These are phyloP conservation scores for Ibidorhyncha struthersii DNA, from an alignment of 2,113 vertebrate genomes.

Conservation along the genomic window DNA sequence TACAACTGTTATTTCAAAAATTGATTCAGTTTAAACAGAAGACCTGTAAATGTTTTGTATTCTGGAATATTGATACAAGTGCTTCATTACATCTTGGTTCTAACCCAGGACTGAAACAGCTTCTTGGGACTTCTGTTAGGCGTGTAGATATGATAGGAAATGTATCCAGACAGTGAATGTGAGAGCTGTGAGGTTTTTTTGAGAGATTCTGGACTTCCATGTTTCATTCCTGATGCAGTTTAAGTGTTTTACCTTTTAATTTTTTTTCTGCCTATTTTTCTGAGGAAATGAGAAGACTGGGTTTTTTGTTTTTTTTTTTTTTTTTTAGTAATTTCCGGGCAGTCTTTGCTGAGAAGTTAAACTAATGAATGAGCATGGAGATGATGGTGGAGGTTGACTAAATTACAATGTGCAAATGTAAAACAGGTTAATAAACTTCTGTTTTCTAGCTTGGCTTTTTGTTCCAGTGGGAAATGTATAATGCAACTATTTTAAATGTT, in stretches of 20 bases:
- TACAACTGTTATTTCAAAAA: background rate
- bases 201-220: background rate
- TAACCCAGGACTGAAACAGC: background rate
- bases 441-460: background rate
- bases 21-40: background rate
- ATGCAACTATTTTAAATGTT: background rate
- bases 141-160: rapidly evolving
- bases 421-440: background rate
- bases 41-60: background rate
- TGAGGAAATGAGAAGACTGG: background rate
- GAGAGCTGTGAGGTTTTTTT: background rate
- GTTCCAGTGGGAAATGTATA: background rate
- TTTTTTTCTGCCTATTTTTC: background rate
- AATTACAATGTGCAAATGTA: background rate
- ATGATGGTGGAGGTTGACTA: background rate
- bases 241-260: background rate
- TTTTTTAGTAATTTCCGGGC: background rate
- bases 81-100: background rate
- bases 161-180: background rate
- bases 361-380: background rate
- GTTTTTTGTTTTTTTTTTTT: background rate
- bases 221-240: background rate
- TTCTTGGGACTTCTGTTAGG: background rate
- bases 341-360: background rate
- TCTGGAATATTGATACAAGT: background rate